Evolutionary conservation across 2,888 invertebrate genomes (phyloP).

Genomic region (Cheilosia impressa): DNA sequence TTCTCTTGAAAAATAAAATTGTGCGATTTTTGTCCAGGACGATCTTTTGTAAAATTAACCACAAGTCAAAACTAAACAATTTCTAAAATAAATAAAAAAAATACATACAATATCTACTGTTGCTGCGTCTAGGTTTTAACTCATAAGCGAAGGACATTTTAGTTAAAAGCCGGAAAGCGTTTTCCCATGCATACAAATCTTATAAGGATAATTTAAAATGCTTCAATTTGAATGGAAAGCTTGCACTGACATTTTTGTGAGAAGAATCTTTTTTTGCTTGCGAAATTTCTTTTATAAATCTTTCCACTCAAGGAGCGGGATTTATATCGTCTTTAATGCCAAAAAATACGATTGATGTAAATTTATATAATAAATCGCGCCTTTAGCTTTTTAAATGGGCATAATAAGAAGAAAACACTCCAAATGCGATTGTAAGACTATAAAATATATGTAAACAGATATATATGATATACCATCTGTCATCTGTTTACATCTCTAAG

Average conservation of each 20-base stretch:
- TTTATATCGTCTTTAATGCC: too few species aligned
- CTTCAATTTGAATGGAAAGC: conserved; percentile 1
- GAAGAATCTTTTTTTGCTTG: too few species aligned
- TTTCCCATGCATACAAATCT: neutral
- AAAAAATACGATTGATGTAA: too few species aligned
- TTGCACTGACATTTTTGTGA: neutral
- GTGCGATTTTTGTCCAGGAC: conserved; percentile 29
- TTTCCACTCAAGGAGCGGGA: too few species aligned
- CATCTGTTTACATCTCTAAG: too few species aligned
- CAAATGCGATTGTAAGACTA: too few species aligned
- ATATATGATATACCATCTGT: too few species aligned
- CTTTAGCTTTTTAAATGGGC: too few species aligned
- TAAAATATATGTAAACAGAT: too few species aligned
- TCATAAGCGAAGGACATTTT: conserved; percentile 30
- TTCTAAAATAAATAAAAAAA: neutral
- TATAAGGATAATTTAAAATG: neutral
- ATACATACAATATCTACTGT: conserved; percentile 7
- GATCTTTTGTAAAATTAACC: neutral
- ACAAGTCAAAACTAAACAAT: conserved; percentile 2
- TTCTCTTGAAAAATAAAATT: conserved; percentile 17
- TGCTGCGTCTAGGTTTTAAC: conserved; percentile 20
- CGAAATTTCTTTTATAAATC: too few species aligned
- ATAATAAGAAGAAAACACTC: too few species aligned
- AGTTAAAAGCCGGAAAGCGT: conserved; percentile 25
- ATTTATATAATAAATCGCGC: too few species aligned